A percentile compares a stretch with the other conserved stretches of the same genome.
Evolutionary conservation across 2,797 vertebrate genomes (phyloP).

Genomic region (Mormyrops boulengeri): DNA sequence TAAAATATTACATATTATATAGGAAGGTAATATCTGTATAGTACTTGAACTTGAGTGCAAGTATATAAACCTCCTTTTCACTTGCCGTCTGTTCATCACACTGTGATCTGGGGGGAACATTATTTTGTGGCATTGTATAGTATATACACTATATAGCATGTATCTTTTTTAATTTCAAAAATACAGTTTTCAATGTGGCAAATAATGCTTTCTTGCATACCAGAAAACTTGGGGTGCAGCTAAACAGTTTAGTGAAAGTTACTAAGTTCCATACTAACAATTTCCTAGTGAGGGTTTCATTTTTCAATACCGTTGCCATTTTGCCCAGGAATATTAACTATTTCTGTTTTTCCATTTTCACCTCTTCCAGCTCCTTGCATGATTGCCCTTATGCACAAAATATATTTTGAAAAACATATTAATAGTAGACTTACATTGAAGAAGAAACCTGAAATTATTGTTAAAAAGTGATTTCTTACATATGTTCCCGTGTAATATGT

Average conservation of each 20-base stretch:
- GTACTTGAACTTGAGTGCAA: background rate
- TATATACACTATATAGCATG: background rate
- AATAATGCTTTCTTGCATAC: background rate
- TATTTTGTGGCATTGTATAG: background rate
- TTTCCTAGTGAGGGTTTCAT: background rate
- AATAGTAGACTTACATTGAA: background rate
- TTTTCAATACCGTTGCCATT: background rate
- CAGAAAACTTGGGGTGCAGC: background rate
- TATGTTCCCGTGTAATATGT: background rate
- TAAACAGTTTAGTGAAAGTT: background rate
- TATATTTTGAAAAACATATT: background rate
- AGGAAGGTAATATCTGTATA: background rate
- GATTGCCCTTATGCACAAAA: background rate
- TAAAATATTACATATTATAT: background rate
- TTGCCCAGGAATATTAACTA: background rate
- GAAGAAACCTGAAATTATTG: background rate
- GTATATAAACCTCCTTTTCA: background rate
- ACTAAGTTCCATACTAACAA: background rate
- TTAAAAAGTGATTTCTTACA: background rate
- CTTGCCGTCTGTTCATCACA: background rate
- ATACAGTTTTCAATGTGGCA: background rate
- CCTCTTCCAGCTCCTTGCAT: background rate
- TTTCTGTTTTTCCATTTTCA: background rate
- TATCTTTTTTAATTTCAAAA: background rate
- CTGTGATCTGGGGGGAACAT: background rate